Conservation (phyloP, 2,113 vertebrate species). For the Lanius ludovicianus region DNA sequence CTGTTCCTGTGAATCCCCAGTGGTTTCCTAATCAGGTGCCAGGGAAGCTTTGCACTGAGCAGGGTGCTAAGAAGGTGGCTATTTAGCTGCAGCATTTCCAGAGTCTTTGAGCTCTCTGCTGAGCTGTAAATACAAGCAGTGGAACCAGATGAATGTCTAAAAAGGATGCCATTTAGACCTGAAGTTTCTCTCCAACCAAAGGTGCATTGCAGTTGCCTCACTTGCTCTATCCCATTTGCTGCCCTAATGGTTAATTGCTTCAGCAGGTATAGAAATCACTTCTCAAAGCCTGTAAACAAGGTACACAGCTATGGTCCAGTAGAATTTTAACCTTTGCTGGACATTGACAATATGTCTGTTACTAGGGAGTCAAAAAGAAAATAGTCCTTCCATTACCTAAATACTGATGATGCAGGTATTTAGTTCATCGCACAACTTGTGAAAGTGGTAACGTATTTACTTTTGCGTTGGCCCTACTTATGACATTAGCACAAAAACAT, state of each 20-base stretch:
- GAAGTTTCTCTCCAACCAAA: background rate
- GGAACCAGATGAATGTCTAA: background rate
- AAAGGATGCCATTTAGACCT: background rate
- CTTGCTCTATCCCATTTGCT: background rate
- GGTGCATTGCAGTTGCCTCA: background rate
- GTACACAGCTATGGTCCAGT: background rate
- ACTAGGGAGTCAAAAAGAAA: background rate
- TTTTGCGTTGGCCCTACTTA: background rate
- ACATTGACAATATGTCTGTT: background rate
- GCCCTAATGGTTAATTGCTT: background rate
- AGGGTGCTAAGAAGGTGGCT: background rate
- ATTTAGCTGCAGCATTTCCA: background rate
- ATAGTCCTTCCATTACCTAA: background rate
- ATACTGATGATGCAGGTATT: background rate
- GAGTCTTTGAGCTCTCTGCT: background rate
- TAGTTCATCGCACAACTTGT: background rate
- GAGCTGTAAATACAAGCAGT: background rate
- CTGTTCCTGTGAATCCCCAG: background rate
- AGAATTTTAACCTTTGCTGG: background rate
- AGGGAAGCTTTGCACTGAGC: background rate
- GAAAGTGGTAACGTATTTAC: background rate
- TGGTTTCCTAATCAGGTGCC: constrained; percentile 19
- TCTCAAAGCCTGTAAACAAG: background rate
- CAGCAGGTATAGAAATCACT: background rate
- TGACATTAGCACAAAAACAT: background rate